Evolutionary conservation across 2,113 vertebrate genomes (phyloP).

Genomic region (Sterna hirundo): DNA sequence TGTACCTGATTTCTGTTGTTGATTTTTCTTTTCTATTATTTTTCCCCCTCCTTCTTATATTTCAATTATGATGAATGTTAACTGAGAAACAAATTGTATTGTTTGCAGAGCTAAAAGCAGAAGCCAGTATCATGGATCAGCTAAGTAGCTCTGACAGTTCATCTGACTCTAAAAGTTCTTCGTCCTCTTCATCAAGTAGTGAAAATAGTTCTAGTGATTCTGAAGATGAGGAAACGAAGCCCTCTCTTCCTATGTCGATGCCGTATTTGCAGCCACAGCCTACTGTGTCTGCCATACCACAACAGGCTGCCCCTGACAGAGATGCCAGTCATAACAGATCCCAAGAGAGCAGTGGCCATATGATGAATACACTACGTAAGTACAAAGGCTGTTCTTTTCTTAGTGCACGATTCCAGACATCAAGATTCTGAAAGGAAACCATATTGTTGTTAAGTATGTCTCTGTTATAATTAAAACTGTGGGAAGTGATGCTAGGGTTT

Average conservation of each 20-base stretch:
- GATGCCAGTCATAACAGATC: slow-evolving; percentile 67
- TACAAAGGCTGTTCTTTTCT: slow-evolving; percentile 60
- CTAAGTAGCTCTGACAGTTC: slow-evolving; percentile 94
- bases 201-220: slow-evolving; percentile 91
- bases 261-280: slow-evolving; percentile 67
- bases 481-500: slow-evolving; percentile 51
- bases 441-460: slow-evolving; percentile 55
- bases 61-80: not conserved
- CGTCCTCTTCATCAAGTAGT: slow-evolving; percentile 85
- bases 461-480: slow-evolving; percentile 56
- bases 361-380: slow-evolving; percentile 96
- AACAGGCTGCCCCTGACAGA: slow-evolving; percentile 74
- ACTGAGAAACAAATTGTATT: not conserved
- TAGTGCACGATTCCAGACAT: slow-evolving; percentile 37
- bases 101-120: slow-evolving; percentile 91
- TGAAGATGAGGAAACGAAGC: slow-evolving; percentile 77
- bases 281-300: slow-evolving; percentile 70
- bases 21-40: not conserved
- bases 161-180: slow-evolving; percentile 91
- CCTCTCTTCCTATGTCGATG: slow-evolving; percentile 55
- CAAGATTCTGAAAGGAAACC: slow-evolving; percentile 56
- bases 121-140: slow-evolving; percentile 92
- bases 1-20: not conserved
- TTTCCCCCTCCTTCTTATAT: not conserved
- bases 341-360: slow-evolving; percentile 78